Evolutionary conservation across 2,888 invertebrate species (phyloP), one percentile per base, ranked within the genome.

Genomic region (Mythimna impura): DNA sequence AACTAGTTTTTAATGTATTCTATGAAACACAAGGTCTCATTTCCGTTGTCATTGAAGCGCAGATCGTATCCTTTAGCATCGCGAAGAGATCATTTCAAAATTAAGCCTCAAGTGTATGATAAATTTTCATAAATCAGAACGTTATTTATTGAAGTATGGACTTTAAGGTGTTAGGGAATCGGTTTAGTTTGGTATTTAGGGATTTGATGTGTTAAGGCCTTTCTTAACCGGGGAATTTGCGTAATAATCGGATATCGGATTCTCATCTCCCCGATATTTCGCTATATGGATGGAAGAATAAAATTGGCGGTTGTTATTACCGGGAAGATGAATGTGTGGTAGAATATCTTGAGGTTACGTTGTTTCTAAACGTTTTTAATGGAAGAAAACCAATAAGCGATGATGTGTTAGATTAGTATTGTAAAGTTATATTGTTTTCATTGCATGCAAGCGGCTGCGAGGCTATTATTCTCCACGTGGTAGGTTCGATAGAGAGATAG

Each of bases 101-200:
- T 96, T 95, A 96, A 95, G 94, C 94, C 93, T 94, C 95, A 95
- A 94, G 93, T 94, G 93, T 94, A 94, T 94, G 95, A 95, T 96
- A 96, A 94, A 95, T 95, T 96, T 95, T 95, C 95, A 96, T 96
- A 96, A 95, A 96, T 96, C 96, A 95, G 92, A 89, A 82, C 87
- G 90, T 94, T 94, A 95, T 96, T 96, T 95, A 95, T 94, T 93
- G 94, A 91, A 96, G 93, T 95, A 93, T 96, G 89, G 93, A 96
- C 96, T 96, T 93, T 95, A 96, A 94, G 93, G 93, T 95, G 94
- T 94, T 87, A 93, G 93, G 89, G 90, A 91, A 94, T 94, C 89
- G 95, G 95, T 95, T 94, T 94, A 92, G 90, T 93, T 95, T 93
- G 87, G 90, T 88, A 91, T 91, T 93, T 92, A 91, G 79, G 87